Conservation (phyloP, 2,888 invertebrate species). For the Physocephala rufipes region DNA sequence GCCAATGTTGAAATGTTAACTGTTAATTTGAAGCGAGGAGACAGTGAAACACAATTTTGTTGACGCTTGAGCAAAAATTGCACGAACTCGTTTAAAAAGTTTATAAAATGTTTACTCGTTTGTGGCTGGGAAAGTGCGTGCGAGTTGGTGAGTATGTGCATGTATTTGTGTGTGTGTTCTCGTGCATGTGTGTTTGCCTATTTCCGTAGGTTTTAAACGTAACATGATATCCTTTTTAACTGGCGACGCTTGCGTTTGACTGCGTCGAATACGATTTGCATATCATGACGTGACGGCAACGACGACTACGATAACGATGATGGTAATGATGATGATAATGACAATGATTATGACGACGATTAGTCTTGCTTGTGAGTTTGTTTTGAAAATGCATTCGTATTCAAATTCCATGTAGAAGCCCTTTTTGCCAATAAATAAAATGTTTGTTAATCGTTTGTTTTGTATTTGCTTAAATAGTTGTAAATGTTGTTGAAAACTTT, state of each 20-base stretch:
- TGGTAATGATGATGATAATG: no score
- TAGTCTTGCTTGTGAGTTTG: not conserved
- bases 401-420: constrained; percentile 14
- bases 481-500: constrained; percentile 20
- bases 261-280: no score
- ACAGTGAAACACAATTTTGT: no score
- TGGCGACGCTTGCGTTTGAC: no score
- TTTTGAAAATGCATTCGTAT: not conserved
- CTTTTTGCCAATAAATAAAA: constrained; percentile 16
- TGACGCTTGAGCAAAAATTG: no score
- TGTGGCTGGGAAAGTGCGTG: not conserved
- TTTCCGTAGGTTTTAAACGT: not conserved
- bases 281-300: no score
- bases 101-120: no score
- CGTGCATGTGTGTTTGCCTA: no score
- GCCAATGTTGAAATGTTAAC: not conserved
- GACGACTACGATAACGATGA: no score
- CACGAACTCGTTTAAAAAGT: no score
- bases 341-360: no score
- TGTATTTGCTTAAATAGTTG: constrained; percentile 31
- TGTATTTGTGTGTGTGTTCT: constrained; percentile 13
- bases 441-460: constrained; percentile 28
- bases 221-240: not conserved
- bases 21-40: no score
- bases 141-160: not conserved